Percentiles rank a stretch among this genome's conserved stretches.
These are phyloP conservation scores for Mesorhabditis spiculigera DNA, from an alignment of 2,888 invertebrate genomes.

Conservation along the genomic window DNA sequence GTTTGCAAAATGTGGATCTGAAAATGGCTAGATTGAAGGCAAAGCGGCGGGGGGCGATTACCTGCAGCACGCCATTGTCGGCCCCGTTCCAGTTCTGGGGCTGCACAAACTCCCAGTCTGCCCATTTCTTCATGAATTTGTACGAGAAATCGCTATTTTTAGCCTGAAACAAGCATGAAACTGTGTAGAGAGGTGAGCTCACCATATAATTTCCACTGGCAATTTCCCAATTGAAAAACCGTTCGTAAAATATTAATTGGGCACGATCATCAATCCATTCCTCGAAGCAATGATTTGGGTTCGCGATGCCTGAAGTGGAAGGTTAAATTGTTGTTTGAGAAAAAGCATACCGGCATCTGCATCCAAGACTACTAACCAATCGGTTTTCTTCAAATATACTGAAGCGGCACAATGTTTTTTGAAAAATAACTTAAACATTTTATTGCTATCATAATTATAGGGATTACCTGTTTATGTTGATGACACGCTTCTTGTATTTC, in stretches of 20 bases:
- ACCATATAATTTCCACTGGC: conserved; percentile 56
- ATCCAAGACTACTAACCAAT: conserved; percentile 57
- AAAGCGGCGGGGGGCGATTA: neutral
- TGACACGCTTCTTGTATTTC: conserved; percentile 36
- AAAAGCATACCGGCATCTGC: conserved; percentile 44
- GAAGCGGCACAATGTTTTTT: conserved; percentile 56
- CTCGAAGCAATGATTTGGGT: conserved; percentile 57
- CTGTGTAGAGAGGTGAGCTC: neutral
- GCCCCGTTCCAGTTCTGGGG: conserved; percentile 49
- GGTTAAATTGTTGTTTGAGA: neutral
- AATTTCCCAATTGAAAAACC: conserved; percentile 58
- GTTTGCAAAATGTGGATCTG: conserved; percentile 50
- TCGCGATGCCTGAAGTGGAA: conserved; percentile 41
- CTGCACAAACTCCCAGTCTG: conserved; percentile 43
- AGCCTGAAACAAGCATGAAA: conserved; percentile 22
- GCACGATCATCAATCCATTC: conserved; percentile 56
- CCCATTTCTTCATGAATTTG: conserved; percentile 38
- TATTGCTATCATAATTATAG: conserved; percentile 3
- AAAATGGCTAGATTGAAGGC: neutral
- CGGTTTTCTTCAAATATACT: conserved; percentile 50
- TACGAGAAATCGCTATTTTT: conserved; percentile 31
- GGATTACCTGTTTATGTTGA: conserved; percentile 36
- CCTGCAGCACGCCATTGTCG: conserved; percentile 53
- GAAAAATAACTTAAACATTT: conserved; percentile 48
- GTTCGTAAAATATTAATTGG: conserved; percentile 54